A percentile compares a stretch with the other conserved stretches of the same genome.
These are phyloP conservation scores for Thera obeliscata DNA, from an alignment of 2,888 invertebrate genomes.

Conservation along the genomic window DNA sequence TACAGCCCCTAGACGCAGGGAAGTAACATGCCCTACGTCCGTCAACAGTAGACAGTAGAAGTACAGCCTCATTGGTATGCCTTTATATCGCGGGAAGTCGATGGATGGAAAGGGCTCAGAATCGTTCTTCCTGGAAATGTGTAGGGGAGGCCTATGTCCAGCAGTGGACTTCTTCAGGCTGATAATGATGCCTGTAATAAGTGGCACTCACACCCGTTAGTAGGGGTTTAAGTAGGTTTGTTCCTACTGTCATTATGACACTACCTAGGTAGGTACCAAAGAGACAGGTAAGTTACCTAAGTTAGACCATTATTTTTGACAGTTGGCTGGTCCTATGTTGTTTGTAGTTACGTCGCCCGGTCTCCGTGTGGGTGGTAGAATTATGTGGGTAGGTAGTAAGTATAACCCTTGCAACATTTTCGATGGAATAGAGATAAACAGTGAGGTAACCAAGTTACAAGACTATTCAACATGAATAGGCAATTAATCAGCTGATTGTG, in stretches of 20 bases:
- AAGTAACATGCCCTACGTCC: no score
- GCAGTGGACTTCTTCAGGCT: no score
- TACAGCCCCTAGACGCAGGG: no score
- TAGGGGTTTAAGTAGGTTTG: not conserved
- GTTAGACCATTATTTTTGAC: conserved; percentile 33
- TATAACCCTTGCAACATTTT: conserved; percentile 31
- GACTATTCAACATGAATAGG: conserved; percentile 28
- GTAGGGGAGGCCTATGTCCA: no score
- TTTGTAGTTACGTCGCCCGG: conserved; percentile 26
- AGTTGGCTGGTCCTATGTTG: conserved; percentile 13
- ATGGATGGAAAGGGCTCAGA: no score
- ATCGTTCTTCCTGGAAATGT: no score
- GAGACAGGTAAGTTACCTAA: conserved; percentile 14
- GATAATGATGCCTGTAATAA: no score
- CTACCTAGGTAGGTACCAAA: conserved; percentile 5
- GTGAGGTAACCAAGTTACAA: conserved; percentile 21
- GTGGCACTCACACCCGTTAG: not conserved
- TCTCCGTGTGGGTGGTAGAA: conserved; percentile 35
- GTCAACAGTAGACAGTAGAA: no score
- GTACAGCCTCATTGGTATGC: no score
- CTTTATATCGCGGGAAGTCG: no score
- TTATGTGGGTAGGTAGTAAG: conserved; percentile 20
- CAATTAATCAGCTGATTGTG: conserved; percentile 35
- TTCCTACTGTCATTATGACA: not conserved
- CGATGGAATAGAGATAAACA: conserved; percentile 22